Conservation (phyloP, 1,140 invertebrate species). For the Cyphomyrmex costatus region DNA sequence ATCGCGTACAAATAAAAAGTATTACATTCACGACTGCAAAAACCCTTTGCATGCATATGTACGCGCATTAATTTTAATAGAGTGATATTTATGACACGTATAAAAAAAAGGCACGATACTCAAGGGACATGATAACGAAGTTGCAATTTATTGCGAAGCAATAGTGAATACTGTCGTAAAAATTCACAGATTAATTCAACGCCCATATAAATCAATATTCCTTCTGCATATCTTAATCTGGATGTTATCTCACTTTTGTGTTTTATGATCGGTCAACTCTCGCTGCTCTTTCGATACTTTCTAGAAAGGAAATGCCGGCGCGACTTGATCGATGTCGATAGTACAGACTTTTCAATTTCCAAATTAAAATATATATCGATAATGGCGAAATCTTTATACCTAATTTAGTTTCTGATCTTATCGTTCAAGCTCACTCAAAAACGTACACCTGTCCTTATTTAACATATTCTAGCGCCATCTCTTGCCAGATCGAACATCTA, state of each 20-base stretch:
- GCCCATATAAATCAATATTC: conserved; percentile 46
- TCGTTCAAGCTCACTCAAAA: no score
- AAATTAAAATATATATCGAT: no score
- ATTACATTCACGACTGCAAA: conserved; percentile 37
- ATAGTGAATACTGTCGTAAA: conserved; percentile 44
- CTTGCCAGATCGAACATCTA: no score
- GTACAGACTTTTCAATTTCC: no score
- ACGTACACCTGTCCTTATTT: no score
- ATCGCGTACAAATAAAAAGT: conserved; percentile 25
- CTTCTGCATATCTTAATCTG: conserved; percentile 56
- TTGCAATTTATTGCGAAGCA: conserved; percentile 44
- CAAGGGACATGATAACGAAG: conserved; percentile 53
- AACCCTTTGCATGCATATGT: conserved; percentile 41
- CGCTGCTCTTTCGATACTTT: conserved; percentile 30
- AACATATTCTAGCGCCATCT: no score
- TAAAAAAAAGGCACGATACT: conserved; percentile 3
- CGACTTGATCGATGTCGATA: no score
- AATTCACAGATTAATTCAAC: conserved; percentile 53
- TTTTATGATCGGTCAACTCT: conserved; percentile 43
- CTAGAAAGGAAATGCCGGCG: not conserved
- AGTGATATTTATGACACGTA: conserved; percentile 46
- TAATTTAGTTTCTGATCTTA: no score
- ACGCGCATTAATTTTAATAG: conserved; percentile 39
- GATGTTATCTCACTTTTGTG: not conserved
- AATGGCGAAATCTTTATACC: no score